Evolutionary conservation across 2,113 vertebrate genomes (phyloP).

Genomic region (Tragelaphus imberbis): DNA sequence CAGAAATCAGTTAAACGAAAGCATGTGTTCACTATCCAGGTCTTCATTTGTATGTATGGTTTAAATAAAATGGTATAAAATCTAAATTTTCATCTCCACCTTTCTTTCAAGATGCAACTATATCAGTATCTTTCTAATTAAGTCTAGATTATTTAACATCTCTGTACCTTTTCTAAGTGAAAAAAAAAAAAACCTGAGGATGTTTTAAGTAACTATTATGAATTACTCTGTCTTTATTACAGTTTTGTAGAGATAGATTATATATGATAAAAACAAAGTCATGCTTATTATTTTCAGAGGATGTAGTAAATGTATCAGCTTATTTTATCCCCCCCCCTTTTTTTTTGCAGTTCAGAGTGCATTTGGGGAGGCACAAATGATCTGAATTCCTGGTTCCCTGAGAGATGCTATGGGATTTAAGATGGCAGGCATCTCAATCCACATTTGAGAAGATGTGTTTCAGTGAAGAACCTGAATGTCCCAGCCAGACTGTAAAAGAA

Average conservation of each 20-base stretch:
- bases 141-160: neutral
- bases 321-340: neutral
- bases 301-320: neutral
- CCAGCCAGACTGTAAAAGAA: neutral
- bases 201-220: neutral
- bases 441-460: neutral
- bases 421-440: neutral
- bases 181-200: neutral
- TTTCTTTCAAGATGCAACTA: neutral
- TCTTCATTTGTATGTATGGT: neutral
- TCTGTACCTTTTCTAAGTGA: neutral
- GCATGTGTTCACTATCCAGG: neutral
- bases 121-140: neutral
- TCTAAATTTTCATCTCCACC: neutral
- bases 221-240: neutral
- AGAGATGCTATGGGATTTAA: neutral
- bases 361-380: neutral
- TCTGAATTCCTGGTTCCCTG: neutral
- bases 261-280: neutral
- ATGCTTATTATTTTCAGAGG: neutral
- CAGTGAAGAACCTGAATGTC: neutral
- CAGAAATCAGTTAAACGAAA: neutral
- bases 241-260: neutral
- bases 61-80: neutral
- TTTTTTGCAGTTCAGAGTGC: neutral